Conservation (phyloP, 2,888 invertebrate species). For the Drosophila greeni region DNA sequence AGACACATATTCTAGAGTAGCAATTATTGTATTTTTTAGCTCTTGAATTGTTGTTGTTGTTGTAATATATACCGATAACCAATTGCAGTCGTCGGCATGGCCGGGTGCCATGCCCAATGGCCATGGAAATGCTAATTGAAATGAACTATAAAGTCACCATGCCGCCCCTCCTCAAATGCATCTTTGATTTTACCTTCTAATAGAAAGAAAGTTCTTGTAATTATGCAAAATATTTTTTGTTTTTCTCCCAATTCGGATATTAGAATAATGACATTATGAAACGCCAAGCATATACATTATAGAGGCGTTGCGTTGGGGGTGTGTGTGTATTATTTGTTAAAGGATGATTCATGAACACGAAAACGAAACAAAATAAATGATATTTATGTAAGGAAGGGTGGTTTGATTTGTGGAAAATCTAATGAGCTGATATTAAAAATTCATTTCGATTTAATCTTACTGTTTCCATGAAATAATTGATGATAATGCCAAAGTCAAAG, state of each 20-base stretch:
- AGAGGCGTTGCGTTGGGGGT: too few species aligned
- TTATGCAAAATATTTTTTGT: constrained; percentile 17
- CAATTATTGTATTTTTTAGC: constrained; percentile 21
- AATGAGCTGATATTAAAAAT: too few species aligned
- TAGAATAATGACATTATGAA: constrained; percentile 15
- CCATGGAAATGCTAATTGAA: constrained; percentile 39
- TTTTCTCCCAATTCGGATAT: constrained; percentile 11
- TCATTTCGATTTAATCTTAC: too few species aligned
- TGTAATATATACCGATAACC: constrained; percentile 8
- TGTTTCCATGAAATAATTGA: too few species aligned
- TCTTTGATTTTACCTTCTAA: constrained; percentile 11
- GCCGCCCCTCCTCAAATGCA: constrained; percentile 5
- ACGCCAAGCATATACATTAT: neutral
- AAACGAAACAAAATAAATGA: constrained; percentile 28
- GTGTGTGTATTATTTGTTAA: constrained; percentile 18
- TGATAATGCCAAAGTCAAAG: too few species aligned
- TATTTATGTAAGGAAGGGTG: constrained; percentile 30
- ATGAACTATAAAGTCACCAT: constrained; percentile 16
- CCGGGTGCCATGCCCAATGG: constrained; percentile 24
- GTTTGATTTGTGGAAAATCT: too few species aligned
- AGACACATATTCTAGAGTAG: neutral
- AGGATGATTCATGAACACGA: constrained; percentile 20
- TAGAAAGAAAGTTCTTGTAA: constrained; percentile 25
- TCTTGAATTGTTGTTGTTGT: constrained; percentile 38
- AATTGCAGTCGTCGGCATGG: constrained; percentile 51